Base-by-base conservation (phyloP, 2,797 vertebrate species). In the Sebastes cheni region DNA sequence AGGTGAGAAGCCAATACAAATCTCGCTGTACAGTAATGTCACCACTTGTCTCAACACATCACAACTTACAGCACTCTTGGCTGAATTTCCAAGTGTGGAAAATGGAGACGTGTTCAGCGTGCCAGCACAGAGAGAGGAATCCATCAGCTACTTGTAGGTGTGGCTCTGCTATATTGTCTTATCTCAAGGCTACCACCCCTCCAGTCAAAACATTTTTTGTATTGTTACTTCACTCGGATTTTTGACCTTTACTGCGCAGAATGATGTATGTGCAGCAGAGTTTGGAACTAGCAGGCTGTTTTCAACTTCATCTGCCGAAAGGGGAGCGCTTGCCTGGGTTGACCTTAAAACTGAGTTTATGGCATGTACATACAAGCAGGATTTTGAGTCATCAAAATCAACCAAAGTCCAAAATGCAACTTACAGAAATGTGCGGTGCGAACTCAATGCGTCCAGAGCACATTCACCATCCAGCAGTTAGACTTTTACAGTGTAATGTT, bases 111-210 rank as follows among this genome's bases (percentile, higher is more conserved):
- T 39, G 55, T 27, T 77, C 78, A 67, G 83, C 90, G 36, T 91
- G 93, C 82, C 83, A 61, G 86, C 79, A 82, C 91, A 93, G 69
- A 93, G 62, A 74, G 25, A 87, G 72, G 80, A 90, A 92, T 93
- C 80, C 65, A 81, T 86, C 69, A 70, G 46, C 46, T 75, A 39
- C 23, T 22, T 77, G 62, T 25, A 77, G 79, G 81, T 36, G 81
- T 56, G 87, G 52, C 29, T 80, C 50, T 10, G 12, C 52, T 76
- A 22, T 72, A 59, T 76, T 79, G 46, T 78, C 22, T 72, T 64
- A 42, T 78, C 75, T 86, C 39, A 71, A 52, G 36, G 27, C 29
- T 72, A 75, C 18, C n/a, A 36, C 29, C 25, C 16, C 62, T 71
- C 32, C 9, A 59, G 69, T 34, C 14, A 67, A 72, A 62, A 4